Evolutionary conservation across 2,888 invertebrate species (phyloP).

Genomic region (Corbicula japonica): DNA sequence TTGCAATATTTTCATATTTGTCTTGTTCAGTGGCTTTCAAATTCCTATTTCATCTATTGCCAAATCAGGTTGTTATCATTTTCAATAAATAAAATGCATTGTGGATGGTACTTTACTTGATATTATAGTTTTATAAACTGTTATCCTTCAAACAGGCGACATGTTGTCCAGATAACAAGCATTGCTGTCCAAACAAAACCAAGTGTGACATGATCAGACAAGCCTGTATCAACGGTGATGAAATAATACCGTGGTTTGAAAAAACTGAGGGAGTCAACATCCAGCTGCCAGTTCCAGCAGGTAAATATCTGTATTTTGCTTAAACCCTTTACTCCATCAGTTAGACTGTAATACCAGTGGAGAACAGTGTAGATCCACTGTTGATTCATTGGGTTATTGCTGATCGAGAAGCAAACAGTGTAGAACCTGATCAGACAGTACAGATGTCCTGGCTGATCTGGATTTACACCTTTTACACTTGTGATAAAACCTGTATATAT

Average conservation of each 20-base stretch:
- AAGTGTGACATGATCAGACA: constrained; percentile 42
- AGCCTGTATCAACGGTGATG: constrained; percentile 29
- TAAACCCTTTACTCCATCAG: neutral
- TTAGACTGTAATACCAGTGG: neutral
- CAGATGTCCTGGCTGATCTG: too few species aligned
- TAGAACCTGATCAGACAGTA: too few species aligned
- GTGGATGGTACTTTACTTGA: neutral
- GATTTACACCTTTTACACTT: too few species aligned
- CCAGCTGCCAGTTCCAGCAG: neutral
- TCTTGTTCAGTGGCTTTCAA: neutral
- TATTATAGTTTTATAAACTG: constrained; percentile 1
- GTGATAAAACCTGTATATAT: too few species aligned
- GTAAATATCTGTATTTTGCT: neutral
- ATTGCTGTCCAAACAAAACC: constrained; percentile 59
- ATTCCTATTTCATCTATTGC: neutral
- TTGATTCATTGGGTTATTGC: neutral
- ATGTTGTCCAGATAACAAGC: constrained; percentile 56
- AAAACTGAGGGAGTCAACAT: constrained; percentile 17
- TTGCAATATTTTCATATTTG: neutral
- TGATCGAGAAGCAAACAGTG: too few species aligned
- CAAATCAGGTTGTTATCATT: neutral
- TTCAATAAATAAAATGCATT: neutral
- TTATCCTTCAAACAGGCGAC: too few species aligned
- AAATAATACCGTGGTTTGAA: constrained; percentile 31
- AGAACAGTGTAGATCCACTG: neutral